Conservation (phyloP, 2,797 vertebrate genomes). For the Peromyscus eremicus region DNA sequence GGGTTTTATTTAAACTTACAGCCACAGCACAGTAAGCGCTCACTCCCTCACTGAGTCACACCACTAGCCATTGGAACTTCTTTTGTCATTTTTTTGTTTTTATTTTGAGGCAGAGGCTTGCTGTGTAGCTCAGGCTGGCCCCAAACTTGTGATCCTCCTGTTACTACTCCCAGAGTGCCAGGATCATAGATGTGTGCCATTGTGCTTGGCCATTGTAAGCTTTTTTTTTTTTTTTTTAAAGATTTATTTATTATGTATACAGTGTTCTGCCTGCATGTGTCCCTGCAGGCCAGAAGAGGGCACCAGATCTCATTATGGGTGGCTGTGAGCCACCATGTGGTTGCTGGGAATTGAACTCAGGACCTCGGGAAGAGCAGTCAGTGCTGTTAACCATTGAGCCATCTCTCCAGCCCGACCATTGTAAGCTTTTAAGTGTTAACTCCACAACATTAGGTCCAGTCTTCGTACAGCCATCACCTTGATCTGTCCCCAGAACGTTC, state of each 20-base stretch:
- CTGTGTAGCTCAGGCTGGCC: neutral
- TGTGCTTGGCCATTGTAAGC: neutral
- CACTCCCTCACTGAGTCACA: neutral
- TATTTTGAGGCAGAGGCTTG: neutral
- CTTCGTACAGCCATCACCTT: neutral
- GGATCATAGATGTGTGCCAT: neutral
- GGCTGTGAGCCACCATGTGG: too few species aligned
- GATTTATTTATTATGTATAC: too few species aligned
- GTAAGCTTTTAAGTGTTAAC: neutral
- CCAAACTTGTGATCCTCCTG: neutral
- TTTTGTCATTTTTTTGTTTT: neutral
- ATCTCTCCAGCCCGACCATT: too few species aligned
- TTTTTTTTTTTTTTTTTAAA: too few species aligned
- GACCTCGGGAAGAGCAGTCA: too few species aligned
- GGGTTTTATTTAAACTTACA: neutral
- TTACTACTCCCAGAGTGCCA: too few species aligned
- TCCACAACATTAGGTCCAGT: neutral
- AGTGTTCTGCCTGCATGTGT: too few species aligned
- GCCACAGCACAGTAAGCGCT: neutral
- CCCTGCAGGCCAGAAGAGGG: too few species aligned
- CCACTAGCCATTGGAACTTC: neutral
- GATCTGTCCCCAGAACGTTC: neutral
- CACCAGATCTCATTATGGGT: too few species aligned
- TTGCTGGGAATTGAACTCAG: too few species aligned
- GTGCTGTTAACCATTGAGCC: too few species aligned